Conservation (phyloP, 2,113 vertebrate species). For the Pelecanoides urinatrix region DNA sequence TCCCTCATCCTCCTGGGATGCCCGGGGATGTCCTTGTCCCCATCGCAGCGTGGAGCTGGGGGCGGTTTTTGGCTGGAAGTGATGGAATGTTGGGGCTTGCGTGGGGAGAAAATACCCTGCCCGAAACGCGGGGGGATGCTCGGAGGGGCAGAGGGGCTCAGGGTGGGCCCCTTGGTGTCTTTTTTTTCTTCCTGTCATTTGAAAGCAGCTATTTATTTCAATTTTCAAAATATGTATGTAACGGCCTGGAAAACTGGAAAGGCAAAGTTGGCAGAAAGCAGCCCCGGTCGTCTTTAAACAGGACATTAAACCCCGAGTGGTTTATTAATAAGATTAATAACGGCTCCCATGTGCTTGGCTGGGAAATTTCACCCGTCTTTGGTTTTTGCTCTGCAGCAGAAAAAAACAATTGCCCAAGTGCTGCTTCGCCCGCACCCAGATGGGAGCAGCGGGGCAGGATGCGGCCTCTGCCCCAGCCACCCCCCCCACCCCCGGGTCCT, state of each 20-base stretch:
- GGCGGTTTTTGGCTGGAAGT: background rate
- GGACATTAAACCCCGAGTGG: background rate
- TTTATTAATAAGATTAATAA: conserved; percentile 6
- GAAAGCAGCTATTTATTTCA: background rate
- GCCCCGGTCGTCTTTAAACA: background rate
- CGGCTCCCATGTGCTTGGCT: background rate
- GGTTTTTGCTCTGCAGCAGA: background rate
- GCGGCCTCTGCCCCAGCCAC: background rate
- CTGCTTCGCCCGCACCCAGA: too few relatives aligned
- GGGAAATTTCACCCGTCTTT: background rate
- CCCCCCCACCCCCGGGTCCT: fast-evolving
- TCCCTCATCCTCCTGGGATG: background rate
- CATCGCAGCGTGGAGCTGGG: fast-evolving
- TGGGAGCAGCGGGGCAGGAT: fast-evolving
- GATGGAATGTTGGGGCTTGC: fast-evolving
- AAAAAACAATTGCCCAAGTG: background rate
- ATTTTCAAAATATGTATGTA: fast-evolving
- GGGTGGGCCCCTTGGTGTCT: background rate
- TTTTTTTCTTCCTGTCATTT: background rate
- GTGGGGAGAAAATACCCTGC: background rate
- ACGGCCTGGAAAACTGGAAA: background rate
- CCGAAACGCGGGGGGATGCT: background rate
- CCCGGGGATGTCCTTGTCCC: background rate
- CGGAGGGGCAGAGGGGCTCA: background rate
- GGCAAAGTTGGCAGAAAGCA: background rate